phyloP scores from a whole-genome alignment of 2,113 vertebrate genomes.

The Henicopernis longicauda region DNA sequence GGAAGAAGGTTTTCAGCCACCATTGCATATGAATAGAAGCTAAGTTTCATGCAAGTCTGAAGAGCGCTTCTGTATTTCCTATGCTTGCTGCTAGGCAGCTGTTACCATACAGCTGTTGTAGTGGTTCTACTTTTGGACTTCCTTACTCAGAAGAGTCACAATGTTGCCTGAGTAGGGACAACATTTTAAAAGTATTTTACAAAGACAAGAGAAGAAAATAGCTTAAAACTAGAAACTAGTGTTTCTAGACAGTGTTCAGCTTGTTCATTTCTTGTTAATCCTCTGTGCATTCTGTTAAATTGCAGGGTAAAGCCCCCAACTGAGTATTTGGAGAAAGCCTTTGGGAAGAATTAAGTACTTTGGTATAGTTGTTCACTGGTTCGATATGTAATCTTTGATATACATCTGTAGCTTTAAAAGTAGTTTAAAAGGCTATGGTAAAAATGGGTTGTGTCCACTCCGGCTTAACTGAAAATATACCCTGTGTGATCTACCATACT shows the following conservation, averaged over 20 bases:
- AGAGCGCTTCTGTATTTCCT: background rate
- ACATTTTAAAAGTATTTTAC: background rate
- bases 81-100: background rate
- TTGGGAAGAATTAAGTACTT: background rate
- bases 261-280: background rate
- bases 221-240: background rate
- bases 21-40: background rate
- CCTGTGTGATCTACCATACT: background rate
- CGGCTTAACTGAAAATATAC: background rate
- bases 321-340: background rate
- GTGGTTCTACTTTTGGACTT: background rate
- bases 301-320: fast-evolving
- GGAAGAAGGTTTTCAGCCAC: background rate
- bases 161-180: background rate
- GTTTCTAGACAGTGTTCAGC: background rate
- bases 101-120: background rate
- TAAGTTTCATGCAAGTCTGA: background rate
- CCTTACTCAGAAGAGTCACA: background rate
- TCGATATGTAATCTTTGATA: background rate
- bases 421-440: background rate
- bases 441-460: background rate
- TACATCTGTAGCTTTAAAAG: background rate
- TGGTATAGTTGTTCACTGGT: background rate
- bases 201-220: background rate
- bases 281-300: background rate